Conservation (phyloP, 2,113 vertebrate genomes). For the Seriola quinqueradiata region DNA sequence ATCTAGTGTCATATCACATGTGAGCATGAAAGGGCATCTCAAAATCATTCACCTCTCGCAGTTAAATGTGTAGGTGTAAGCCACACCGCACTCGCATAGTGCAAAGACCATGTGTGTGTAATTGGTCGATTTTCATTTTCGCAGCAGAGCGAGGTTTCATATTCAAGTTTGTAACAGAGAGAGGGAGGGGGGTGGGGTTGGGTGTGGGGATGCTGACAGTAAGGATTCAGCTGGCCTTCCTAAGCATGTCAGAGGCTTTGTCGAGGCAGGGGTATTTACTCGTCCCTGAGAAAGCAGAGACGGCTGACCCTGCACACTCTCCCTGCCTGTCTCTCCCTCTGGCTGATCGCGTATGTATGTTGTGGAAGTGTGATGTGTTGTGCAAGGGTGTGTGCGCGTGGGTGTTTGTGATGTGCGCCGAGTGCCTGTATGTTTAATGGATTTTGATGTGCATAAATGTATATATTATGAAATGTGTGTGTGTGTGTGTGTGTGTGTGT, state of each 20-base stretch:
- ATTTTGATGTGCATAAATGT: conserved; percentile 56
- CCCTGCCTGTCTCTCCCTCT: conserved; percentile 65
- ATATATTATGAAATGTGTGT: conserved; percentile 49
- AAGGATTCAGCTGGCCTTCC: conserved; percentile 70
- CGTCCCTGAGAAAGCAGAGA: conserved; percentile 71
- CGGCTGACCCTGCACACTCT: conserved; percentile 74
- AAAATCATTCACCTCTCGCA: conserved; percentile 30
- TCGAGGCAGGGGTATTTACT: conserved; percentile 72
- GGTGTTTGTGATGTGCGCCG: conserved; percentile 14
- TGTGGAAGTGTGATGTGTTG: conserved; percentile 21
- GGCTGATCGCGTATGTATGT: conserved; percentile 47
- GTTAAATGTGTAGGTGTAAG: conserved; percentile 35
- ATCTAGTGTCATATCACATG: conserved; percentile 8
- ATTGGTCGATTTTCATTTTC: conserved; percentile 35
- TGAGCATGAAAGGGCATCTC: conserved; percentile 30
- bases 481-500: conserved; percentile 37
- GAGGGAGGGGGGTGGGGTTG: conserved; percentile 12
- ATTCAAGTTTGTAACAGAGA: conserved; percentile 36
- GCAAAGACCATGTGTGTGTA: conserved; percentile 29
- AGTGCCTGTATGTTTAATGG: conserved; percentile 26
- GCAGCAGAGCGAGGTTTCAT: conserved; percentile 23
- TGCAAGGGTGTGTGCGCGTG: conserved; percentile 11
- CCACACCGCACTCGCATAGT: background rate
- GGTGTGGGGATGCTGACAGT: conserved; percentile 64
- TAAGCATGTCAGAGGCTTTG: conserved; percentile 78